phyloP scores from a whole-genome alignment of 2,797 vertebrate species.

The Podarcis siculus region DNA sequence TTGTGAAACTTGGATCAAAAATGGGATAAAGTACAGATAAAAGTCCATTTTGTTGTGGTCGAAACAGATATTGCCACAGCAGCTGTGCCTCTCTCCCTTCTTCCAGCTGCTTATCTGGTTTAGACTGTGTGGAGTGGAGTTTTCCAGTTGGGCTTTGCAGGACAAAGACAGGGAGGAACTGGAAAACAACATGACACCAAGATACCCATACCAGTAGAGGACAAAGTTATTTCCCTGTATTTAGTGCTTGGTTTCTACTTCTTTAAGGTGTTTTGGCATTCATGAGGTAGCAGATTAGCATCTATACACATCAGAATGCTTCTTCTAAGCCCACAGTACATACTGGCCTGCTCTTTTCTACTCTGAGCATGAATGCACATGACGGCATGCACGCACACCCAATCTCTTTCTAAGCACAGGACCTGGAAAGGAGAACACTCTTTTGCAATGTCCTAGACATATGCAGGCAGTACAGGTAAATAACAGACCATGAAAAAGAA shows the following conservation, averaged over 20 bases:
- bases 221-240: neutral
- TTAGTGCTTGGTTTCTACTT: neutral
- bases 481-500: neutral
- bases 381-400: neutral
- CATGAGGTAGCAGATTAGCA: neutral
- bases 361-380: neutral
- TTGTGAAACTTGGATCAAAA: neutral
- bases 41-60: neutral
- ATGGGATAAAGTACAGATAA: neutral
- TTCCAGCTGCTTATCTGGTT: neutral
- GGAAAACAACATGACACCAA: no score
- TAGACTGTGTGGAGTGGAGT: neutral
- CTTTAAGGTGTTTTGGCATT: neutral
- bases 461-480: conserved; percentile 29
- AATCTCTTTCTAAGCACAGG: neutral
- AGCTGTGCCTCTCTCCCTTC: neutral
- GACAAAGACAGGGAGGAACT: neutral
- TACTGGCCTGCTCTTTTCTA: neutral
- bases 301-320: neutral
- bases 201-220: neutral
- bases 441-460: neutral
- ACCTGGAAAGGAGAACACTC: neutral
- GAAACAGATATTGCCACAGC: neutral
- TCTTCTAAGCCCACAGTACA: neutral
- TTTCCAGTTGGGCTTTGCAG: neutral